Conservation (phyloP, 2,113 vertebrate genomes). For the Elaphurus davidianus region DNA sequence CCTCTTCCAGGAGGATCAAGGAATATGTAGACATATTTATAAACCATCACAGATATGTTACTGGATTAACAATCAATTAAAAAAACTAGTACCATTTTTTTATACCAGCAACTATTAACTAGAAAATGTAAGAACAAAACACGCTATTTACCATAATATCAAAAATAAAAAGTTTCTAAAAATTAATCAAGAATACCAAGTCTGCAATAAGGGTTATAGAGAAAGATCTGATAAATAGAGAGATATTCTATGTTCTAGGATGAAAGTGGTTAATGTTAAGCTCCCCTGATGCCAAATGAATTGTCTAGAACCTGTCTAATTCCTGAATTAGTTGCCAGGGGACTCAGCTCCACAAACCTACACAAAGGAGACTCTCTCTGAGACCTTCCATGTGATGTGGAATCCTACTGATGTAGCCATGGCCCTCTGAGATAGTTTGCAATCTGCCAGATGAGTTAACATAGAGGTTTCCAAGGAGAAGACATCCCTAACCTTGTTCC, state of each 20-base stretch:
- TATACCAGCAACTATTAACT: background rate
- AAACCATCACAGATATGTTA: background rate
- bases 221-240: background rate
- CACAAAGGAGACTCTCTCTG: background rate
- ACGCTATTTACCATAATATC: background rate
- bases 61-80: background rate
- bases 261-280: background rate
- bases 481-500: background rate
- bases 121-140: background rate
- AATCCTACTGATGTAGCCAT: background rate
- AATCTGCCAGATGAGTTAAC: background rate
- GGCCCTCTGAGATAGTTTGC: background rate
- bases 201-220: background rate
- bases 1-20: background rate
- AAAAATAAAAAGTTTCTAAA: background rate
- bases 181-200: background rate
- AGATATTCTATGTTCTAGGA: background rate
- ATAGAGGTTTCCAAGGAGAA: background rate
- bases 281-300: background rate
- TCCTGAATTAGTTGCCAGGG: background rate
- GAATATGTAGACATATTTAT: background rate
- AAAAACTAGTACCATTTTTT: background rate
- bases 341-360: too few species aligned
- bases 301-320: background rate
- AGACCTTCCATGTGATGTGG: background rate